Evolutionary conservation across 2,113 vertebrate genomes (phyloP).

Genomic region (Salvelinus namaycush): DNA sequence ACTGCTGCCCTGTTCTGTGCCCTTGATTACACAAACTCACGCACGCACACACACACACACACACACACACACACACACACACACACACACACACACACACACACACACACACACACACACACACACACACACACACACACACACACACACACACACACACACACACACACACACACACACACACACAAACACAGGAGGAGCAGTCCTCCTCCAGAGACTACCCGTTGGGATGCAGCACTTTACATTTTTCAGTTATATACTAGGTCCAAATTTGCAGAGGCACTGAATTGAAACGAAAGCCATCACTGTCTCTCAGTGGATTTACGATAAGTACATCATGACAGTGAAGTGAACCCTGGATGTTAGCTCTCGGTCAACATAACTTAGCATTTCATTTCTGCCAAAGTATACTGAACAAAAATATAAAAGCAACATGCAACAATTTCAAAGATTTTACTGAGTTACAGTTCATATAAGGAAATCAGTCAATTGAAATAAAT

Average conservation of each 20-base stretch:
- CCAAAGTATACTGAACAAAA: slow-evolving; percentile 17
- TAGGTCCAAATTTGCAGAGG: neutral
- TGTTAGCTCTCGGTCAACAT: slow-evolving; percentile 53
- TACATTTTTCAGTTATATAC: neutral
- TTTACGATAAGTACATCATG: slow-evolving; percentile 42
- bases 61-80: slow-evolving; percentile 19
- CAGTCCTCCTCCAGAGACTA: slow-evolving; percentile 16
- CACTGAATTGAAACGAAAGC: slow-evolving; percentile 19
- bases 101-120: neutral
- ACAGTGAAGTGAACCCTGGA: slow-evolving; percentile 50
- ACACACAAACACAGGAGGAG: slow-evolving; percentile 21
- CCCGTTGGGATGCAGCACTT: neutral
- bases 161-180: neutral
- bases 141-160: neutral
- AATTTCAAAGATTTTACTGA: too few species aligned
- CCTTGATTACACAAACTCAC: slow-evolving; percentile 39
- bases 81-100: slow-evolving; percentile 5
- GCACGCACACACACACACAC: slow-evolving; percentile 22
- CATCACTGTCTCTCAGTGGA: slow-evolving; percentile 28
- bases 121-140: neutral
- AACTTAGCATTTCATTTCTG: slow-evolving; percentile 55
- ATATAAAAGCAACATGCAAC: too few species aligned
- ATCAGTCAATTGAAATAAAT: too few species aligned
- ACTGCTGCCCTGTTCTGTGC: slow-evolving; percentile 69
- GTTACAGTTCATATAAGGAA: too few species aligned